Evolutionary conservation across 1,140 invertebrate genomes (phyloP).

Genomic region (Mya arenaria): DNA sequence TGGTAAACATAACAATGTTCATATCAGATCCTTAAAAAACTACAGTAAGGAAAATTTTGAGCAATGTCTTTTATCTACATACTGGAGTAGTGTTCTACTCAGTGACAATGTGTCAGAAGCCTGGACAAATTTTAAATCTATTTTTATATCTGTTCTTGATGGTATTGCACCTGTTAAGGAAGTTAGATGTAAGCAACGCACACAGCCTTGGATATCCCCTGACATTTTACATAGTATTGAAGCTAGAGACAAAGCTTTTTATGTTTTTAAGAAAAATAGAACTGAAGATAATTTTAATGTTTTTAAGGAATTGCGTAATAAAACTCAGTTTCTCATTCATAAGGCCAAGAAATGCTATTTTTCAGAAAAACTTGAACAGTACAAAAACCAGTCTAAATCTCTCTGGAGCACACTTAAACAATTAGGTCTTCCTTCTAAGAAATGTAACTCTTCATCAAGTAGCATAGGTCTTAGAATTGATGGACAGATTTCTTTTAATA

Average conservation of each 20-base stretch:
- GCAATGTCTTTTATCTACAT: background rate
- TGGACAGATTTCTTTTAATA: no score
- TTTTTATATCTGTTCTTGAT: background rate
- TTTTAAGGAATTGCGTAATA: conserved; percentile 7
- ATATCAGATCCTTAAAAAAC: conserved; percentile 7
- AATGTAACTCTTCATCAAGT: no score
- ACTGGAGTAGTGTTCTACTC: conserved; percentile 6
- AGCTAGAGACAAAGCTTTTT: conserved; percentile 11
- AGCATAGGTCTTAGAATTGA: no score
- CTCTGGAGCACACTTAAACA: no score
- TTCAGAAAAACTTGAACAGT: background rate
- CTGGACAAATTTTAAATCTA: conserved; percentile 5
- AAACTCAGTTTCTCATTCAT: background rate
- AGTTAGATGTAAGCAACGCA: background rate
- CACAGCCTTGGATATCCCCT: no score
- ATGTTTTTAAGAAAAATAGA: background rate
- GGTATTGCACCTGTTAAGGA: background rate
- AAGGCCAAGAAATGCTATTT: background rate
- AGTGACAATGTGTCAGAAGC: conserved; percentile 4
- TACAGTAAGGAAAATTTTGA: conserved; percentile 18
- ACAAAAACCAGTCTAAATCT: background rate
- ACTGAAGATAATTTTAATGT: background rate
- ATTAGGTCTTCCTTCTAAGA: no score
- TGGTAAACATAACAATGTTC: conserved; percentile 10
- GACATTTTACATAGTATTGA: no score